phyloP scores from a whole-genome alignment of 2,888 invertebrate species.

The Lepidonotus clava region DNA sequence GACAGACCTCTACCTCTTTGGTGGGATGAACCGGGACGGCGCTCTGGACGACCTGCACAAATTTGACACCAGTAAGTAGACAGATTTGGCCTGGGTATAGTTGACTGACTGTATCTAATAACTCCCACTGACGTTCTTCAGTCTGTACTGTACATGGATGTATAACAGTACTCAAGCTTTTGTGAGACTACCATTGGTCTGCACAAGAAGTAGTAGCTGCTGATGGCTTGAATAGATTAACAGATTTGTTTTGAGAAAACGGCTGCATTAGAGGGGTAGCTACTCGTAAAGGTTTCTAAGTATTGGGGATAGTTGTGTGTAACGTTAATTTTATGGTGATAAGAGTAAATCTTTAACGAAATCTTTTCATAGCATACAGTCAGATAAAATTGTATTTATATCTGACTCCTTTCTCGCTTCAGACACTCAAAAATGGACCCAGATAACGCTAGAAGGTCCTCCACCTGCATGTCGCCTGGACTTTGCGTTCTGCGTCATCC shows the following conservation, averaged over 20 bases:
- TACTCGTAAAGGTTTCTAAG: too few species aligned
- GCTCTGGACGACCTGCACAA: constrained; percentile 78
- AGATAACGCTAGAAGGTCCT: constrained; percentile 74
- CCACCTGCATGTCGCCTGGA: constrained; percentile 78
- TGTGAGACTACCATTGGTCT: too few species aligned
- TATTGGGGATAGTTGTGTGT: too few species aligned
- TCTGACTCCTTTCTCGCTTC: too few species aligned
- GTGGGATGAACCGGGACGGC: constrained; percentile 78
- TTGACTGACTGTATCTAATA: background rate
- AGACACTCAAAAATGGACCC: constrained; percentile 74
- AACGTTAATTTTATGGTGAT: too few species aligned
- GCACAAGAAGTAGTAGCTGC: too few species aligned
- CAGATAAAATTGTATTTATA: background rate
- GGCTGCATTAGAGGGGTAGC: too few species aligned
- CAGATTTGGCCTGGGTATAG: background rate
- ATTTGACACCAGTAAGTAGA: constrained; percentile 74
- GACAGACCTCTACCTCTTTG: constrained; percentile 76
- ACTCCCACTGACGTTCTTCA: background rate
- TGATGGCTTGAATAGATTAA: too few species aligned
- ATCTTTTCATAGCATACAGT: background rate
- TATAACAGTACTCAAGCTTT: too few species aligned
- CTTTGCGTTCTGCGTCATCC: constrained; percentile 76
- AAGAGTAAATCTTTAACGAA: too few species aligned
- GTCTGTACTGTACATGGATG: too few species aligned
- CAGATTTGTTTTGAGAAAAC: too few species aligned